Conservation (phyloP, 2,113 vertebrate genomes). For the Nibea albiflora region DNA sequence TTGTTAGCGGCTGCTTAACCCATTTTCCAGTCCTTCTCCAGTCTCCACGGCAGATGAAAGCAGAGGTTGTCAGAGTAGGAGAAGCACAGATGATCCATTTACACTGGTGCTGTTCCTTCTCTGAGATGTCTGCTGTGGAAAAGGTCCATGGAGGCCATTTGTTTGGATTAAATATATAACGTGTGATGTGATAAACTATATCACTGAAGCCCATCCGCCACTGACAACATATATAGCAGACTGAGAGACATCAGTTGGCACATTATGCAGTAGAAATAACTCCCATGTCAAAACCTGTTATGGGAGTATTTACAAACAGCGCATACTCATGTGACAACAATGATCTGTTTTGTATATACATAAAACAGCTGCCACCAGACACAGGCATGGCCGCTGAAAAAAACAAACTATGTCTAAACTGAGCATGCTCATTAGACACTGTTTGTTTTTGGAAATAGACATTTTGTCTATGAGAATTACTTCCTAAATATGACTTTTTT, state of each 20-base stretch:
- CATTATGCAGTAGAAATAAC: not conserved
- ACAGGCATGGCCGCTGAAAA: not conserved
- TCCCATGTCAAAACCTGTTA: not conserved
- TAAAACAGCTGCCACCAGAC: slow-evolving; percentile 47
- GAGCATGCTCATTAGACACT: slow-evolving; percentile 36
- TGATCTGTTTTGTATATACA: slow-evolving; percentile 60
- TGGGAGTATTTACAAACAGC: slow-evolving; percentile 29
- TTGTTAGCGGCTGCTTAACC: not conserved
- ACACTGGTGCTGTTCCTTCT: not conserved
- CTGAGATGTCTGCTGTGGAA: not conserved
- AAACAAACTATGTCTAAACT: slow-evolving; percentile 9
- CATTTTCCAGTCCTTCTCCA: not conserved
- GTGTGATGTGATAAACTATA: too few species aligned
- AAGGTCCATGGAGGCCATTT: not conserved
- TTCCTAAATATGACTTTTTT: not conserved
- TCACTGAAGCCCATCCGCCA: too few species aligned
- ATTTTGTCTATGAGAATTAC: too few species aligned
- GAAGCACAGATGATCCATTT: not conserved
- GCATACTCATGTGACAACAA: slow-evolving; percentile 24
- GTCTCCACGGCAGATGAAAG: not conserved
- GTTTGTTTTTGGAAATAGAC: too few species aligned
- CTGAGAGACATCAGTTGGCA: not conserved
- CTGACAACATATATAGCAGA: not conserved
- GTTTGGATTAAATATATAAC: not conserved
- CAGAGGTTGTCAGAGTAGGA: not conserved